Percentiles rank a stretch among this genome's conserved stretches.
Conservation (phyloP, 2,113 vertebrate genomes). For the Okapia johnstoni region DNA sequence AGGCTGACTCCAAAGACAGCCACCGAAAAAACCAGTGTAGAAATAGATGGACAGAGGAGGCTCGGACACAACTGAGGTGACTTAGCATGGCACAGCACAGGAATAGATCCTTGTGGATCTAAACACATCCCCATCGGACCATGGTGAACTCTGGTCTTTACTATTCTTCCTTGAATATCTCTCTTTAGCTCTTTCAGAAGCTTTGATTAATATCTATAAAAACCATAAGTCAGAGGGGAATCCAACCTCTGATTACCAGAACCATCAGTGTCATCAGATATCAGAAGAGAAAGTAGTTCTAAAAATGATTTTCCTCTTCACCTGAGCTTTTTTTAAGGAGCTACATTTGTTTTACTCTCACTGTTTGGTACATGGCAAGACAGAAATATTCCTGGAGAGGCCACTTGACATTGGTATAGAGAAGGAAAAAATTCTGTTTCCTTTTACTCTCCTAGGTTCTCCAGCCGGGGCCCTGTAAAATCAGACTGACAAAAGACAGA, state of each 20-base stretch:
- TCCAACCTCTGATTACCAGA: neutral
- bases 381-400: neutral
- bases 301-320: neutral
- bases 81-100: neutral
- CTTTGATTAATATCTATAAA: neutral
- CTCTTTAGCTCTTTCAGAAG: neutral
- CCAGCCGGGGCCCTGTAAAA: neutral
- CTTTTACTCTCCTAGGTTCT: neutral
- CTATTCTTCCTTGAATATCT: neutral
- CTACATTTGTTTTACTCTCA: neutral
- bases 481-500: neutral
- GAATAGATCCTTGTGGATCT: neutral
- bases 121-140: neutral
- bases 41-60: neutral
- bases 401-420: neutral
- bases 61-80: rapidly evolving
- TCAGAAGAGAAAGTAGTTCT: neutral
- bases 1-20: neutral
- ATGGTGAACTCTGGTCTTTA: neutral
- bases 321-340: neutral
- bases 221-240: neutral
- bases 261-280: neutral
- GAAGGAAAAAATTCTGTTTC: neutral
- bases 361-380: neutral
- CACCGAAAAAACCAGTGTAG: neutral